Conservation (phyloP, 2,797 vertebrate genomes). For the Coregonus ussuriensis region DNA sequence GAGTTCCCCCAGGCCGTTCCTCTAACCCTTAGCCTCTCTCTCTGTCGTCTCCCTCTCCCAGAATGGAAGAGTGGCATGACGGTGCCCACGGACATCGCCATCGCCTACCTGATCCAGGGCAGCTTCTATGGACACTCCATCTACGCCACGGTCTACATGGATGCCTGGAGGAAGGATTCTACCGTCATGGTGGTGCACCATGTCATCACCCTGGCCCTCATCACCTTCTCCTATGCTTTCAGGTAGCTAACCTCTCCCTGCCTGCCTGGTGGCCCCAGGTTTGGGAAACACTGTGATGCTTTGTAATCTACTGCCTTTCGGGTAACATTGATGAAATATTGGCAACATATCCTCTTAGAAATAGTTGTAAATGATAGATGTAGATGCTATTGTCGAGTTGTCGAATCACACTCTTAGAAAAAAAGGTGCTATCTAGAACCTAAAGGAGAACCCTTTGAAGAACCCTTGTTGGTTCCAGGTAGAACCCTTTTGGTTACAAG, state of each 20-base stretch:
- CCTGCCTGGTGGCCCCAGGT: too few relatives aligned
- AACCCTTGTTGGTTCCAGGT: too few relatives aligned
- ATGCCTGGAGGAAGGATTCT: conserved; percentile 94
- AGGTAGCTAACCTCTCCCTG: conserved; percentile 69
- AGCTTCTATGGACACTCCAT: conserved; percentile 95
- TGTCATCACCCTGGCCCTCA: conserved; percentile 87
- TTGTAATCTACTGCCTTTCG: too few relatives aligned
- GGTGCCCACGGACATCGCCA: conserved; percentile 87
- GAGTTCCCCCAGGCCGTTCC: neutral
- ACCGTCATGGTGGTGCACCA: conserved; percentile 94
- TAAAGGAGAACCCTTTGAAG: too few relatives aligned
- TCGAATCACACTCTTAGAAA: too few relatives aligned
- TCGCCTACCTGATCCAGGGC: conserved; percentile 89
- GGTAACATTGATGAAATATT: too few relatives aligned
- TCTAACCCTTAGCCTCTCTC: neutral
- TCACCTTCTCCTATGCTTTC: conserved; percentile 91
- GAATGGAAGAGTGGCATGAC: conserved; percentile 87
- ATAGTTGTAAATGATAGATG: too few relatives aligned
- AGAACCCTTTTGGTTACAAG: too few relatives aligned
- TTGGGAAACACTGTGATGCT: too few relatives aligned
- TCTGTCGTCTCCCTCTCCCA: conserved; percentile 46
- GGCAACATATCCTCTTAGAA: too few relatives aligned
- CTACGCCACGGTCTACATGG: conserved; percentile 94
- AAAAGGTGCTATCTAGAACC: too few relatives aligned
- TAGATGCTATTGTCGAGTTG: too few relatives aligned